These are phyloP conservation scores for Clusia tigrina DNA, from an alignment of 2,888 invertebrate genomes.

Conservation along the genomic window DNA sequence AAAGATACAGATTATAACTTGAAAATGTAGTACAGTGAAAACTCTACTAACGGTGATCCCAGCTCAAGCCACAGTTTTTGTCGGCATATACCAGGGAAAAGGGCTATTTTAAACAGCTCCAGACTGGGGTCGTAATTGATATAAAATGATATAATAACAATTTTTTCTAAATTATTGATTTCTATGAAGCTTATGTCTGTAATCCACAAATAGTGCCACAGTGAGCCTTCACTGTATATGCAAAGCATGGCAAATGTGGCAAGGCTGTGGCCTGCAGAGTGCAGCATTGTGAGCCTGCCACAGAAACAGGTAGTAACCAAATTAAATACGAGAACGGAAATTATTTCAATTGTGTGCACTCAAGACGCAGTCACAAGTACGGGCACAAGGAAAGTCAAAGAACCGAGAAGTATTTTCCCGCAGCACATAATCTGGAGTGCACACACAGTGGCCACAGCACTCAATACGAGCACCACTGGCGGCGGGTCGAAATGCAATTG, in stretches of 20 bases:
- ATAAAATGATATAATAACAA: too few relatives aligned
- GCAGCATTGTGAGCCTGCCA: neutral
- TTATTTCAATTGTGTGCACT: slow-evolving; percentile 60
- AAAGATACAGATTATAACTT: neutral
- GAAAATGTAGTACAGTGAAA: neutral
- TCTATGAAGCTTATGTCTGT: too few relatives aligned
- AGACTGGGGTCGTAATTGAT: too few relatives aligned
- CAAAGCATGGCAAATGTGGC: neutral
- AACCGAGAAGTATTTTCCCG: neutral
- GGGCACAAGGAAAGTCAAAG: slow-evolving; percentile 23
- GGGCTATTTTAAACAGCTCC: too few relatives aligned
- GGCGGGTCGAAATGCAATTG: slow-evolving; percentile 22
- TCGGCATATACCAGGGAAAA: too few relatives aligned
- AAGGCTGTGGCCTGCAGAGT: too few relatives aligned
- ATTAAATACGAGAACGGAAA: slow-evolving; percentile 48
- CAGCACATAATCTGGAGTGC: neutral
- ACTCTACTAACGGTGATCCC: too few relatives aligned
- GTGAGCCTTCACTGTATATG: neutral
- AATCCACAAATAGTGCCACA: too few relatives aligned
- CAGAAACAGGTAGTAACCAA: slow-evolving; percentile 21
- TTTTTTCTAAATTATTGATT: too few relatives aligned
- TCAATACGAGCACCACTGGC: slow-evolving; percentile 32
- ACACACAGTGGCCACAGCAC: slow-evolving; percentile 20
- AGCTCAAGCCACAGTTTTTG: too few relatives aligned
- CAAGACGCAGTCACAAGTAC: slow-evolving; percentile 29